A percentile compares a stretch with the other conserved stretches of the same genome.
phyloP scores from a whole-genome alignment of 2,888 invertebrate genomes.

The Lycaena phlaeas region DNA sequence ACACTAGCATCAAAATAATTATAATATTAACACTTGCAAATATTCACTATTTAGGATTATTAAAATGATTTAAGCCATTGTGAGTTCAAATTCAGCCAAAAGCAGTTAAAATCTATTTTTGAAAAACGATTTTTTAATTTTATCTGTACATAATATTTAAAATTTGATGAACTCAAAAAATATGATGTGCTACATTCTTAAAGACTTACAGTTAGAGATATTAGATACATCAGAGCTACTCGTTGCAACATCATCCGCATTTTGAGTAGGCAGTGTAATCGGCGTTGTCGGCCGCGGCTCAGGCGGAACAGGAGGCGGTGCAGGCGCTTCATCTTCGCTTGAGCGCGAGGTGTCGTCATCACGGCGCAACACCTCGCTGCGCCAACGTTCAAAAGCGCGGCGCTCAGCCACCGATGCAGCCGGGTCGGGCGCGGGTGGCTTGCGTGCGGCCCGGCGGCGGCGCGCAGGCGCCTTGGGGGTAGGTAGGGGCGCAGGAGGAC shows the following conservation, averaged over 20 bases:
- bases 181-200: too few relatives aligned
- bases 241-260: constrained; percentile 18
- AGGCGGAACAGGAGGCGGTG: constrained; percentile 8
- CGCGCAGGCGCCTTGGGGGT: constrained; percentile 17
- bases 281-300: constrained; percentile 22
- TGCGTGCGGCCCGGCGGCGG: constrained; percentile 20
- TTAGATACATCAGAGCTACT: constrained; percentile 2
- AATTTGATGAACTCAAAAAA: too few relatives aligned
- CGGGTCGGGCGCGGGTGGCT: constrained; percentile 29
- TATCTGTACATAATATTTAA: too few relatives aligned
- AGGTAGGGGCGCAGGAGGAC: constrained; percentile 18
- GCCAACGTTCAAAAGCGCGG: constrained; percentile 53
- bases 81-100: too few relatives aligned
- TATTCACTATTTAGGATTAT: too few relatives aligned
- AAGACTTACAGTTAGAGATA: constrained; percentile 3
- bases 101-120: too few relatives aligned
- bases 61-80: too few relatives aligned
- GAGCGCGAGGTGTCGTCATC: constrained; percentile 35
- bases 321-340: constrained; percentile 33
- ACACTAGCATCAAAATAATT: background rate
- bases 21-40: too few relatives aligned
- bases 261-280: constrained; percentile 29
- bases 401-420: constrained; percentile 41
- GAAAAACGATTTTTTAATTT: too few relatives aligned
- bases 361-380: constrained; percentile 37